Evolutionary conservation across 2,113 vertebrate species (phyloP).

Genomic region (Haemorhous mexicanus): DNA sequence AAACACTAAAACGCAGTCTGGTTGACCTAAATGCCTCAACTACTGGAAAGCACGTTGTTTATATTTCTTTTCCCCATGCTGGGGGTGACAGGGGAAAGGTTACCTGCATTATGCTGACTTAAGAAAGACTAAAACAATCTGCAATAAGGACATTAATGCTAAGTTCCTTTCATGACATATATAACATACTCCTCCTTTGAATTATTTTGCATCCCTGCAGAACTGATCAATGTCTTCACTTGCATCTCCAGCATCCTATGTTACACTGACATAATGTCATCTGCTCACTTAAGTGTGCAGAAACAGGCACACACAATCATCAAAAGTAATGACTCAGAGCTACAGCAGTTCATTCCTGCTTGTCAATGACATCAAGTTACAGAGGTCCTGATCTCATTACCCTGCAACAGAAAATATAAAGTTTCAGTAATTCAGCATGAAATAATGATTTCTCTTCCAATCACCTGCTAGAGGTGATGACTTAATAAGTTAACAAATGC

Average conservation of each 20-base stretch:
- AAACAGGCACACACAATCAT: not conserved
- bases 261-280: not conserved
- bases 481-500: not conserved
- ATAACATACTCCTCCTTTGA: not conserved
- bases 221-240: not conserved
- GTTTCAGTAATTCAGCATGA: not conserved
- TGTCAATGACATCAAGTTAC: not conserved
- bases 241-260: not conserved
- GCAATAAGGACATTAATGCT: not conserved
- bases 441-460: not conserved
- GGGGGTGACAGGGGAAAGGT: not conserved
- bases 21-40: not conserved
- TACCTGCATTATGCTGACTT: not conserved
- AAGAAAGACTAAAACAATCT: not conserved
- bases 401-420: not conserved
- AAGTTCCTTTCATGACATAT: not conserved
- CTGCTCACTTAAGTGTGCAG: not conserved
- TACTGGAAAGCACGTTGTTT: not conserved
- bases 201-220: not conserved
- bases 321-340: not conserved
- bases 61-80: not conserved
- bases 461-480: not conserved
- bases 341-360: not conserved
- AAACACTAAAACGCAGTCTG: not conserved
- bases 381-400: not conserved